Evolutionary conservation across 2,888 invertebrate genomes (phyloP).

Genomic region (Agrochola lychnidis): DNA sequence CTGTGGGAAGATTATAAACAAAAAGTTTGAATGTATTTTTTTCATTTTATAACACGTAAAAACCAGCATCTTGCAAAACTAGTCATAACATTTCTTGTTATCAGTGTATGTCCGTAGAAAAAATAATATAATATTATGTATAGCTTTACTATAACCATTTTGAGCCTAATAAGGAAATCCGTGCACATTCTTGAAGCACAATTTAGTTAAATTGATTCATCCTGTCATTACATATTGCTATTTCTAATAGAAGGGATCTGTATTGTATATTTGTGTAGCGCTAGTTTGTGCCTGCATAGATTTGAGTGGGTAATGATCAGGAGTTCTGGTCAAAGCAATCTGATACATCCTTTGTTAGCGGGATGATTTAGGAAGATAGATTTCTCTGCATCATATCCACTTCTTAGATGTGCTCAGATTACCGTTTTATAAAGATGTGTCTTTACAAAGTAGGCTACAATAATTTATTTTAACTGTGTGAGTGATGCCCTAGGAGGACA

Average conservation of each 20-base stretch:
- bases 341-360: too few relatives aligned
- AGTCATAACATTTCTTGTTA: slow-evolving; percentile 9
- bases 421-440: background rate
- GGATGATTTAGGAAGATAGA: background rate
- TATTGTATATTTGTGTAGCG: slow-evolving; percentile 18
- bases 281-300: background rate
- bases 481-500: too few relatives aligned
- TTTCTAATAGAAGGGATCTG: slow-evolving; percentile 18
- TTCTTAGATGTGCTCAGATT: background rate
- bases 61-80: slow-evolving; percentile 13
- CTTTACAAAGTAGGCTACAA: background rate
- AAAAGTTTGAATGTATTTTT: slow-evolving; percentile 11
- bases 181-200: slow-evolving; percentile 51
- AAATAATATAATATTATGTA: slow-evolving; percentile 5
- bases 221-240: slow-evolving; percentile 65
- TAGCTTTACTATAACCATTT: slow-evolving; percentile 1
- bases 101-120: background rate
- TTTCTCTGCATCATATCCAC: background rate
- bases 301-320: slow-evolving; percentile 6
- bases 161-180: slow-evolving; percentile 62
- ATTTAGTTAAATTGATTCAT: slow-evolving; percentile 70
- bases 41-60: slow-evolving; percentile 13
- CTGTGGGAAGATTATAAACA: slow-evolving; percentile 33
- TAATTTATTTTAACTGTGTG: too few relatives aligned
- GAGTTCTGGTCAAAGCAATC: background rate